These are phyloP conservation scores for Chromobotia macracanthus DNA, from an alignment of 2,797 vertebrate genomes.

Conservation along the genomic window DNA sequence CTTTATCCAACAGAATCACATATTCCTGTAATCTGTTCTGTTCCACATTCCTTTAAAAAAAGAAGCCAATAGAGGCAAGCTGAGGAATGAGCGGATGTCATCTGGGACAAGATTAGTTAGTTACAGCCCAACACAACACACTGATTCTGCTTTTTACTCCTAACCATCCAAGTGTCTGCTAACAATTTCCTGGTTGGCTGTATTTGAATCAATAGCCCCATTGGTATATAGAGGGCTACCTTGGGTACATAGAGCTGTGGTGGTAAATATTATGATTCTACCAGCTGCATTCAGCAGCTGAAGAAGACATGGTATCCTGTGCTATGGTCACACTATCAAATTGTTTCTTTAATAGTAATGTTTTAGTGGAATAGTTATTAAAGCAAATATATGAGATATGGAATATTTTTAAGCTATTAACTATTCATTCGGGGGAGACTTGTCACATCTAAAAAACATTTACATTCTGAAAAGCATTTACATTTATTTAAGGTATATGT, in stretches of 20 bases:
- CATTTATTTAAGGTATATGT: too few relatives aligned
- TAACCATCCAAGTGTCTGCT: background rate
- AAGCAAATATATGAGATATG: too few relatives aligned
- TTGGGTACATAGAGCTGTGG: background rate
- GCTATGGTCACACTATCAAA: background rate
- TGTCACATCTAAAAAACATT: too few relatives aligned
- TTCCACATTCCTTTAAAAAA: background rate
- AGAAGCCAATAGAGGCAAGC: background rate
- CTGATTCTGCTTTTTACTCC: too few relatives aligned
- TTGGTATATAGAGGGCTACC: background rate
- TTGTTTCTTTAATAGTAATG: background rate
- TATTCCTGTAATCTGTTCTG: background rate
- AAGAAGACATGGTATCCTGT: too few relatives aligned
- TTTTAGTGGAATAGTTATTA: background rate
- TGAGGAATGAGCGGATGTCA: too few relatives aligned
- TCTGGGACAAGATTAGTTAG: too few relatives aligned
- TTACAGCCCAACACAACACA: too few relatives aligned
- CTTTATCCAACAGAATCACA: background rate
- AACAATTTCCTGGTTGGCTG: background rate
- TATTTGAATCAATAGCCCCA: constrained; percentile 30
- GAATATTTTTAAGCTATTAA: too few relatives aligned
- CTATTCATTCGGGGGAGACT: too few relatives aligned
- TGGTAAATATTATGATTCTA: background rate
- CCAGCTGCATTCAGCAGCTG: too few relatives aligned
- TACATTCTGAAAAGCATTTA: too few relatives aligned